phyloP scores from a whole-genome alignment of 2,888 invertebrate species.

The Opisthograptis luteolata region DNA sequence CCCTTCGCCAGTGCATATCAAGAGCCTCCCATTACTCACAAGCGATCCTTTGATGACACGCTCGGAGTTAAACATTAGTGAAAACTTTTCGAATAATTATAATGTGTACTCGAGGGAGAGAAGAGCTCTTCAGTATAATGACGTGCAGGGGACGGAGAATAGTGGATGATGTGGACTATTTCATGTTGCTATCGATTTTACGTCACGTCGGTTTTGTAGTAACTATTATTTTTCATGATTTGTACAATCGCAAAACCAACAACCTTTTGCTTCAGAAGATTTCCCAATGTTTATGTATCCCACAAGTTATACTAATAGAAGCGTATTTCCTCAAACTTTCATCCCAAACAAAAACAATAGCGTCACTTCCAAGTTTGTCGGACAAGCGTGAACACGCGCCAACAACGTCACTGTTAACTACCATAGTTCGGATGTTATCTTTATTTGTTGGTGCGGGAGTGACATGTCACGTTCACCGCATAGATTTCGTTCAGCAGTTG shows the following conservation, averaged over 20 bases:
- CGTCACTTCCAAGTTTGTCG: constrained; percentile 15
- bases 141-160: constrained; percentile 43
- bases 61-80: constrained; percentile 65
- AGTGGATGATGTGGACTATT: constrained; percentile 15
- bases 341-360: constrained; percentile 16
- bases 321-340: constrained; percentile 14
- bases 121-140: constrained; percentile 76
- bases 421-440: constrained; percentile 30
- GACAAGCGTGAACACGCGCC: constrained; percentile 18
- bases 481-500: constrained; percentile 51
- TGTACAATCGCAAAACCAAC: too few relatives aligned
- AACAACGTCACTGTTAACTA: constrained; percentile 24
- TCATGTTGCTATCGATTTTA: constrained; percentile 4
- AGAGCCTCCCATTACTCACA: constrained; percentile 38
- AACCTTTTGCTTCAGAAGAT: too few relatives aligned
- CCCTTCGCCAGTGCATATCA: constrained; percentile 18
- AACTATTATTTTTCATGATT: too few relatives aligned
- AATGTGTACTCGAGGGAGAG: constrained; percentile 59
- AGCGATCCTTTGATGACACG: constrained; percentile 63
- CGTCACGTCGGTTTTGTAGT: too few relatives aligned
- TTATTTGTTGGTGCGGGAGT: constrained; percentile 28
- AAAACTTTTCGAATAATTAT: constrained; percentile 78
- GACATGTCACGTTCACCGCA: constrained; percentile 49
- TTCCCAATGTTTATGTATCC: too few relatives aligned
- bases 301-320: constrained; percentile 7